Percentiles rank a stretch among this genome's conserved stretches.
These are phyloP conservation scores for Lochmaea crataegi DNA, from an alignment of 2,888 invertebrate genomes.

Conservation along the genomic window DNA sequence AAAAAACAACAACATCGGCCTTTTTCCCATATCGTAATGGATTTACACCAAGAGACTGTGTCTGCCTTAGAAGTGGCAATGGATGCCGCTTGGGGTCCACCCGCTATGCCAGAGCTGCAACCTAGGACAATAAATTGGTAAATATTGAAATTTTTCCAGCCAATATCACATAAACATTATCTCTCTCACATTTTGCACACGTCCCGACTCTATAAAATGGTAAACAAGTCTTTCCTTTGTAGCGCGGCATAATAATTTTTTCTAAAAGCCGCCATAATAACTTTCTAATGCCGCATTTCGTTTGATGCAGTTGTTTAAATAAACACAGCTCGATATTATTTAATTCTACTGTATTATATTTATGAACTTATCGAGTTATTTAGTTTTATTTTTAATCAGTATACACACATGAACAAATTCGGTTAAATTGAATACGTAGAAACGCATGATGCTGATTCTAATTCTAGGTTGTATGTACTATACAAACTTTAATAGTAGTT, in stretches of 20 bases:
- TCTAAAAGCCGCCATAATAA: too few relatives aligned
- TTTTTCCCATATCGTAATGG: constrained; percentile 73
- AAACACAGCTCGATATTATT: too few relatives aligned
- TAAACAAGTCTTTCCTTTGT: too few relatives aligned
- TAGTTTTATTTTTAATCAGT: background rate
- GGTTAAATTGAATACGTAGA: background rate
- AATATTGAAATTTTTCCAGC: background rate
- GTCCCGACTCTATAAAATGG: too few relatives aligned
- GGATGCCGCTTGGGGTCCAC: constrained; percentile 62
- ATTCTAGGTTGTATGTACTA: background rate
- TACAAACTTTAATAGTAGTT: background rate
- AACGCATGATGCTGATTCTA: background rate
- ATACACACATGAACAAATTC: background rate
- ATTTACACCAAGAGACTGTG: constrained; percentile 69
- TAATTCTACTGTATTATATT: too few relatives aligned
- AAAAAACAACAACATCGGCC: constrained; percentile 68
- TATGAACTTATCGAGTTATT: background rate
- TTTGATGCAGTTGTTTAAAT: too few relatives aligned
- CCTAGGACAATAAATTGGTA: constrained; percentile 60
- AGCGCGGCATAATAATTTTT: too few relatives aligned
- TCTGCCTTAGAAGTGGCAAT: constrained; percentile 59
- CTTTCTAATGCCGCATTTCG: too few relatives aligned
- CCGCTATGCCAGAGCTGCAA: constrained; percentile 61
- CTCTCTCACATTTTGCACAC: too few relatives aligned
- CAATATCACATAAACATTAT: too few relatives aligned